phyloP scores from a whole-genome alignment of 1,140 invertebrate genomes.

The Drosophila ercepeae region DNA sequence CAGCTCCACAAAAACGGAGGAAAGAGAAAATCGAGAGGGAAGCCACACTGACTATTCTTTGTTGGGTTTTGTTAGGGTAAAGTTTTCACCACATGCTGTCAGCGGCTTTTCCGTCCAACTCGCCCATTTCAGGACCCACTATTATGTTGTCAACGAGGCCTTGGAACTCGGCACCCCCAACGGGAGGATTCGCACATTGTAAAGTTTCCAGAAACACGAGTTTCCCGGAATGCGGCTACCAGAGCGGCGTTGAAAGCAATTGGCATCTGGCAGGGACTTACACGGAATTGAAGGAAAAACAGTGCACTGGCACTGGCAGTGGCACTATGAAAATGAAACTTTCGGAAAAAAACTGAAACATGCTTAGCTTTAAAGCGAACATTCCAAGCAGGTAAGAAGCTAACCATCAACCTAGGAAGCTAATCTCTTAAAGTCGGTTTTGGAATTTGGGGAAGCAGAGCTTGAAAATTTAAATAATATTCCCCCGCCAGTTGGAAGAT shows the following conservation, averaged over 20 bases:
- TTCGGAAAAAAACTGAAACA: too few species aligned
- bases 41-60: conserved; percentile 2
- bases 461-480: too few species aligned
- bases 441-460: too few species aligned
- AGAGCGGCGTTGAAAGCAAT: conserved; percentile 45
- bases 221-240: conserved; percentile 53
- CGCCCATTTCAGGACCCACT: conserved; percentile 17
- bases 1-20: conserved; percentile 14
- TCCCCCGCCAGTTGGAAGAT: too few species aligned
- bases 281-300: conserved; percentile 27
- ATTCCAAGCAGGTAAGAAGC: too few species aligned
- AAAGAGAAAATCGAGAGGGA: conserved; percentile 31
- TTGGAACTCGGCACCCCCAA: conserved; percentile 55
- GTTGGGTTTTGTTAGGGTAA: not conserved
- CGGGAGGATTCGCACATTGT: conserved; percentile 51
- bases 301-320: too few species aligned
- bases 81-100: conserved; percentile 55
- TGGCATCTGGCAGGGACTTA: conserved; percentile 49
- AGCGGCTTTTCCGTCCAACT: conserved; percentile 21
- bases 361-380: too few species aligned
- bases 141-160: conserved; percentile 62
- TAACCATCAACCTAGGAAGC: too few species aligned
- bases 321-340: not conserved
- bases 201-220: conserved; percentile 65
- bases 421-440: too few species aligned